A percentile compares a stretch with the other conserved stretches of the same genome.
Conservation (phyloP, 2,797 vertebrate species). For the Thamnophis elegans region DNA sequence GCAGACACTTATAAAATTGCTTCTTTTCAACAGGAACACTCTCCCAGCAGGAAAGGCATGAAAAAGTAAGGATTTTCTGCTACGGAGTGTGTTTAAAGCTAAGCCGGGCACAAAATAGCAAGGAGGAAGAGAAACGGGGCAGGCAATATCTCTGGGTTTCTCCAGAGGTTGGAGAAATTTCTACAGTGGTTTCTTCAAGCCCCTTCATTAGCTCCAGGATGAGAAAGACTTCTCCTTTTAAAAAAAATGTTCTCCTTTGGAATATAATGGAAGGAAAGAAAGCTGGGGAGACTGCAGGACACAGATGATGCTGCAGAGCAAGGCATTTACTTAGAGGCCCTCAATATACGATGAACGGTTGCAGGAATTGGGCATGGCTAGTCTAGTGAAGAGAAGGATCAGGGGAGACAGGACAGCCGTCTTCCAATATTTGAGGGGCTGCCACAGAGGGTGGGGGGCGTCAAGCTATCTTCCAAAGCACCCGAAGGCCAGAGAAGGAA, state of each 20-base stretch:
- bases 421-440: not conserved
- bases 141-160: not conserved
- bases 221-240: not conserved
- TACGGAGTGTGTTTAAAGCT: not conserved
- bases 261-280: not conserved
- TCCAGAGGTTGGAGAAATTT: not conserved
- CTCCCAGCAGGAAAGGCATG: slow-evolving; percentile 51
- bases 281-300: not conserved
- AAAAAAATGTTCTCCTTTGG: not conserved
- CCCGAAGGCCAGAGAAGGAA: not conserved
- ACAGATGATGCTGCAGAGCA: too few species aligned
- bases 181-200: not conserved
- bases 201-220: not conserved
- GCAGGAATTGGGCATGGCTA: too few species aligned
- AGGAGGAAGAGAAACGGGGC: not conserved
- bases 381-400: too few species aligned
- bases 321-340: too few species aligned
- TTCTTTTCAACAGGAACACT: slow-evolving; percentile 51
- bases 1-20: slow-evolving; percentile 56
- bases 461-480: not conserved
- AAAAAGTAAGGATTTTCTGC: slow-evolving; percentile 45
- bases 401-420: too few species aligned
- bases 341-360: too few species aligned
- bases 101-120: not conserved
- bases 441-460: not conserved